Conservation (phyloP, 2,113 vertebrate species). For the Diadophis punctatus region DNA sequence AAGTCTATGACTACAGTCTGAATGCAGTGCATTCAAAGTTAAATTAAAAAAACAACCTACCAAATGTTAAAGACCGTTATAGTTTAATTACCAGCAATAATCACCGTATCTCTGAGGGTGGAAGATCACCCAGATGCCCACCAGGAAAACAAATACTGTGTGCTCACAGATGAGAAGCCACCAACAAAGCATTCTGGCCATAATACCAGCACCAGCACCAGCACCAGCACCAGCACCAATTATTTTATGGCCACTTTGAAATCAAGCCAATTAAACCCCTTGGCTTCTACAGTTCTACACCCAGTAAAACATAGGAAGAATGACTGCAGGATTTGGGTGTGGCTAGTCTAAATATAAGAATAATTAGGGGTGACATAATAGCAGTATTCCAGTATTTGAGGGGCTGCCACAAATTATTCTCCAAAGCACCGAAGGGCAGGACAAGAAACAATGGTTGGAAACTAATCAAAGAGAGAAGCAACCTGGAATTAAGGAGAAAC, state of each 20-base stretch:
- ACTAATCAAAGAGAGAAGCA: too few relatives aligned
- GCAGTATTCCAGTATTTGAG: too few relatives aligned
- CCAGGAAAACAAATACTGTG: not conserved
- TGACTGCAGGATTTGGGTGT: too few relatives aligned
- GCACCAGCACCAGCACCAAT: not conserved
- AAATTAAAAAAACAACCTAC: not conserved
- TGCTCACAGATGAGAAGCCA: not conserved
- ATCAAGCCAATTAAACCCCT: not conserved
- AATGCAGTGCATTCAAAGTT: not conserved
- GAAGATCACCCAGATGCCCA: not conserved
- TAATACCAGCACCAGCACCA: not conserved
- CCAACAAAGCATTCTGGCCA: not conserved
- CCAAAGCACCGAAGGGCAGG: too few relatives aligned
- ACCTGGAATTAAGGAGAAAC: too few relatives aligned
- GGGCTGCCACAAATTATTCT: too few relatives aligned
- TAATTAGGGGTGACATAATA: too few relatives aligned
- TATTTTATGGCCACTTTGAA: not conserved
- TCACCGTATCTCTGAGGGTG: not conserved
- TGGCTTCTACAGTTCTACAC: not conserved
- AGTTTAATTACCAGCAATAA: not conserved
- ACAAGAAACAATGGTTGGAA: too few relatives aligned
- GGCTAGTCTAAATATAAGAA: too few relatives aligned
- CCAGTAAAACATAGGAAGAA: not conserved
- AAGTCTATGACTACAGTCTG: not conserved
- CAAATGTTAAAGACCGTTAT: too few relatives aligned